Base-by-base conservation (phyloP, 2,797 vertebrate genomes). In the Sylvilagus floridanus region DNA sequence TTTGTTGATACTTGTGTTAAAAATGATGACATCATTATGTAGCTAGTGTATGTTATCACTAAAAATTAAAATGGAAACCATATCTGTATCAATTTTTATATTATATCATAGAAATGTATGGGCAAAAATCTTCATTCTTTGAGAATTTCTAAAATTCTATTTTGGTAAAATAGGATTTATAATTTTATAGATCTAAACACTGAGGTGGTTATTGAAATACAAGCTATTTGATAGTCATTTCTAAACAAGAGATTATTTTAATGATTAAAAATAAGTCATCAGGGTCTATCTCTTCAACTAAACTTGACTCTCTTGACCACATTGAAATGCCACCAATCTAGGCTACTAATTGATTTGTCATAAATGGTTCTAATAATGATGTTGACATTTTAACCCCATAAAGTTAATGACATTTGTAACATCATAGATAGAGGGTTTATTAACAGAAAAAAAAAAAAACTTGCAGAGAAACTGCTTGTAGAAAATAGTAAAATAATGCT, bases 381-480 rank as follows among this genome's bases (percentile, higher is more conserved):
- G 75, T 28, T 52, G 78, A 93, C 92, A 65, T 50, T 97, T 95
- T 88, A 76, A 92, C 22, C 69, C 47, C 52, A 92, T 66, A 62
- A 96, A 71, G 66, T 82, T 95, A 93, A 92, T 86, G 71, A 62
- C 68, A 95, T 79, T 89, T 76, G 60, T 88, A 54, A 96, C 66
- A 96, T 84, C 78, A 89, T 22, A 84, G 28, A 81, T 62, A 94
- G 35, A 91, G 54, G 63, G 88, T 60, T 96, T 96, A 19, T 63
- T 66, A 86, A 94, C 17, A 69, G 60, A 85, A 94, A 75, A 62
- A 93, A 94, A 24, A 85, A 94, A 71, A 66, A 93, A 94, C 21
- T 88, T 22, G 28, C 50, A 72, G 69, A 90, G 81, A 76, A 89
- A 82, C 42, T 84, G 12, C 95, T 92, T 62, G n/a, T 81, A 10